Evolutionary conservation across 1,140 invertebrate genomes (phyloP).

Genomic region (Hylaeus volcanicus): DNA sequence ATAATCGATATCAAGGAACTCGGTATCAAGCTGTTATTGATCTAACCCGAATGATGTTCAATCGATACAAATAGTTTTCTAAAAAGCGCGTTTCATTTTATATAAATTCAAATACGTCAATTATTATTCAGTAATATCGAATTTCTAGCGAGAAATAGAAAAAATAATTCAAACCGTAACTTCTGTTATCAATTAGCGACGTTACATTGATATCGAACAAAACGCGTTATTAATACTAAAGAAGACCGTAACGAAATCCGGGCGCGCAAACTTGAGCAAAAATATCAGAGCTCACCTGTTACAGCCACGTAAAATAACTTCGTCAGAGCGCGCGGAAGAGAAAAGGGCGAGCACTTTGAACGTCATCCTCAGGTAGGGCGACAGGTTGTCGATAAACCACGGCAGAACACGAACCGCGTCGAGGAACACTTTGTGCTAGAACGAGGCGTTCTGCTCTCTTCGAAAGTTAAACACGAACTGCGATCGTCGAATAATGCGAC

Average conservation of each 20-base stretch:
- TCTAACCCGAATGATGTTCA: too few relatives aligned
- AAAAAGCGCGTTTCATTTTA: too few relatives aligned
- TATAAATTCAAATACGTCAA: too few relatives aligned
- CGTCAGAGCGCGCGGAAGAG: conserved; percentile 40
- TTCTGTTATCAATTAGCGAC: too few relatives aligned
- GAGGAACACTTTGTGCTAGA: conserved; percentile 50
- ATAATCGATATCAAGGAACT: too few relatives aligned
- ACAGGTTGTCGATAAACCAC: conserved; percentile 63
- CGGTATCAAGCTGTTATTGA: too few relatives aligned
- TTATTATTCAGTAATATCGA: too few relatives aligned
- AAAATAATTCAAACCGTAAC: too few relatives aligned
- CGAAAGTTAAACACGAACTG: background rate
- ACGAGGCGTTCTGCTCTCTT: conserved; percentile 20
- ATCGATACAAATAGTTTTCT: too few relatives aligned
- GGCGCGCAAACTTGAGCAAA: conserved; percentile 15
- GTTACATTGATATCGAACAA: too few relatives aligned
- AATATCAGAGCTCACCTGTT: background rate
- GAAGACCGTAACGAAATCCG: background rate
- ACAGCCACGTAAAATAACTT: conserved; percentile 15
- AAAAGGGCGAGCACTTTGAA: conserved; percentile 57
- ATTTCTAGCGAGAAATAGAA: too few relatives aligned
- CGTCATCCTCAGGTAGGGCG: conserved; percentile 39
- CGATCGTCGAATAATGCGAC: background rate
- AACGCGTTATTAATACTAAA: background rate
- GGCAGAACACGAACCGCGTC: conserved; percentile 39